phyloP scores from a whole-genome alignment of 2,797 vertebrate species.

The Fundulus diaphanus region DNA sequence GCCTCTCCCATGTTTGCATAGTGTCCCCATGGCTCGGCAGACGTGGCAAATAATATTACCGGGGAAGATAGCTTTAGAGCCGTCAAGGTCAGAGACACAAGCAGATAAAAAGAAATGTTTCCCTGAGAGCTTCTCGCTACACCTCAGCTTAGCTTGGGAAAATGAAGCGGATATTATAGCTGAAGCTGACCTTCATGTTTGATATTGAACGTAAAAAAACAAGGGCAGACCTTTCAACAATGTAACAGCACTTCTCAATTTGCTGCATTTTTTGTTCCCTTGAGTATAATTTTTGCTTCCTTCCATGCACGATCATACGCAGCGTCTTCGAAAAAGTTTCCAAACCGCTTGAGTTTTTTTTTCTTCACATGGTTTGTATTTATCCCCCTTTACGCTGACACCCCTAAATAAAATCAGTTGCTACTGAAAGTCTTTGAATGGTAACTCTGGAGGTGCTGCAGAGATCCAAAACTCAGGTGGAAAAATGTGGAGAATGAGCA shows the following conservation, averaged over 20 bases:
- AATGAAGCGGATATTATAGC: slow-evolving; percentile 42
- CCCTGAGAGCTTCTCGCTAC: slow-evolving; percentile 37
- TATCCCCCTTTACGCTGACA: background rate
- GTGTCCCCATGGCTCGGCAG: slow-evolving; percentile 55
- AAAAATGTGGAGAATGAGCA: background rate
- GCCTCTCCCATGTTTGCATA: slow-evolving; percentile 63
- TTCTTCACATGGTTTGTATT: background rate
- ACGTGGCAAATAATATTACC: slow-evolving; percentile 64
- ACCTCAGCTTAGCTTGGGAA: slow-evolving; percentile 35
- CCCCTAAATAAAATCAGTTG: background rate
- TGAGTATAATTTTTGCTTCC: slow-evolving; percentile 49
- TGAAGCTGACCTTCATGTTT: slow-evolving; percentile 57
- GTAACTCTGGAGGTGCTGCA: too few species aligned
- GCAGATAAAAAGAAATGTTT: slow-evolving; percentile 53
- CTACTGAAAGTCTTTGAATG: background rate
- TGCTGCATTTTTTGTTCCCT: slow-evolving; percentile 45
- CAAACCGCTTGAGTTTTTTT: background rate
- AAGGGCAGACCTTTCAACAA: slow-evolving; percentile 46
- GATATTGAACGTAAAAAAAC: slow-evolving; percentile 40
- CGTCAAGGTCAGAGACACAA: slow-evolving; percentile 57
- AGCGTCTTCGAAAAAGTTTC: background rate
- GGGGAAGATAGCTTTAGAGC: slow-evolving; percentile 57
- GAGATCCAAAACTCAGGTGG: too few species aligned
- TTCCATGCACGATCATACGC: slow-evolving; percentile 24
- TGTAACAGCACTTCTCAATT: slow-evolving; percentile 39